Base-by-base conservation (phyloP, 2,888 invertebrate genomes). In the Aleiodes leptofemur region DNA sequence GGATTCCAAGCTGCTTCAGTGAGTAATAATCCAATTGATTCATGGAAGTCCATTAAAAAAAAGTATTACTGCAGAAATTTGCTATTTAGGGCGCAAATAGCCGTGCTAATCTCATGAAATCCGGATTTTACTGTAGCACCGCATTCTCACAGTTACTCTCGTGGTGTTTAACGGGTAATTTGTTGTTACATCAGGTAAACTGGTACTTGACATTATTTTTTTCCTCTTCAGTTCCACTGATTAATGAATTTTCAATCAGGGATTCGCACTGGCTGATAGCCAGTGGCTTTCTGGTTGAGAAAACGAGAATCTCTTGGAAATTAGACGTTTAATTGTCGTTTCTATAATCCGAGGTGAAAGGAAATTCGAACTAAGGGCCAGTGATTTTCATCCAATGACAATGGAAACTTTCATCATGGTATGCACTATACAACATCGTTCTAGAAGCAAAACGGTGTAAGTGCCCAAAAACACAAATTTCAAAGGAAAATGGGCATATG, bases 1-100 rank as follows among this genome's bases (percentile, higher is more conserved):
- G 85, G 87, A 72, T 87, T 87, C 73, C 87, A 88, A 79, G 84
- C 84, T 3, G 79, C 83, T 61, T 77, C 82, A 76, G 84, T 85
- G 74, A 77, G 64, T 64, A 6, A 55, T 55, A 16, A 16, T 55
- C 23, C 1, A n/a, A 55, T 55, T 55, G 8, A 56, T 23, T 9
- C 9, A 11, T 9, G 0, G 9, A 43, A 43, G 2, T 43, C 8
- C 11, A 3, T 3, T 7, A 9, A 16, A 3, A 23, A 23, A 23
- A 23, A 23, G 23, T 23, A 23, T 23, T 43, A 48, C 11, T n/a
- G 16, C 9, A 55, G 4, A 23, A 48, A 13, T 14, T 23, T 34
- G 4, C 31, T n/a, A 23, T n/a, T 64, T 64, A 86, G 86, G 83
- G 84, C 53, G 79, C 78, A 13, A 84, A 82, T 8, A 81, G 84